Conservation (phyloP, 2,888 invertebrate genomes). For the Nemoura dubitans region DNA sequence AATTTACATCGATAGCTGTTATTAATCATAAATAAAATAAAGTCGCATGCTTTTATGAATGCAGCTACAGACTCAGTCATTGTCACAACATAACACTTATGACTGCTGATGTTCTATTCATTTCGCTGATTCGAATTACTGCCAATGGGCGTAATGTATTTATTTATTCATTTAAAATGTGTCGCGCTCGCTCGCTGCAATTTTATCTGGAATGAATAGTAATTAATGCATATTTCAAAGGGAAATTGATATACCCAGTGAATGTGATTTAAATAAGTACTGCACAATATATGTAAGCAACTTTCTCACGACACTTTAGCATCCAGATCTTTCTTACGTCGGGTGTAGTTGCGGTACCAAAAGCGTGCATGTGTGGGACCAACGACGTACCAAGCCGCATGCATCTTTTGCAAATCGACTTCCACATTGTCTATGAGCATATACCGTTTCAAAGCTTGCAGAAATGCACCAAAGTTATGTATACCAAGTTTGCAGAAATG, state of each 20-base stretch:
- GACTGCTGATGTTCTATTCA: not conserved
- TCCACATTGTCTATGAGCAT: no score
- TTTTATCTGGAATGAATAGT: not conserved
- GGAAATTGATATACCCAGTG: not conserved
- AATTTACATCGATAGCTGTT: not conserved
- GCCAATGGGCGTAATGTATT: not conserved
- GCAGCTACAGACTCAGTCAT: no score
- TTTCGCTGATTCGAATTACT: not conserved
- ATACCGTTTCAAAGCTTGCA: no score
- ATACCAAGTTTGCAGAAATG: no score
- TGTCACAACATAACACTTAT: slow-evolving; percentile 23
- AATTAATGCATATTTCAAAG: not conserved
- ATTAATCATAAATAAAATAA: slow-evolving; percentile 23
- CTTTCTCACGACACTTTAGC: no score
- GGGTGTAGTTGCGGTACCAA: no score
- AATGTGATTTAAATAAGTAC: not conserved
- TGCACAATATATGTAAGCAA: no score
- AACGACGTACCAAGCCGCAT: no score
- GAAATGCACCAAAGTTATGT: no score
- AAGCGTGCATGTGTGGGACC: no score
- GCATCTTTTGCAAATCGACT: no score
- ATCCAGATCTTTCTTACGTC: no score
- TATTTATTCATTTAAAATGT: slow-evolving; percentile 27
- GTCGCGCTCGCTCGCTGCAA: not conserved
- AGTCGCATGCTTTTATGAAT: not conserved